Conservation (phyloP, 2,888 invertebrate species). For the Oxytorus armatus region DNA sequence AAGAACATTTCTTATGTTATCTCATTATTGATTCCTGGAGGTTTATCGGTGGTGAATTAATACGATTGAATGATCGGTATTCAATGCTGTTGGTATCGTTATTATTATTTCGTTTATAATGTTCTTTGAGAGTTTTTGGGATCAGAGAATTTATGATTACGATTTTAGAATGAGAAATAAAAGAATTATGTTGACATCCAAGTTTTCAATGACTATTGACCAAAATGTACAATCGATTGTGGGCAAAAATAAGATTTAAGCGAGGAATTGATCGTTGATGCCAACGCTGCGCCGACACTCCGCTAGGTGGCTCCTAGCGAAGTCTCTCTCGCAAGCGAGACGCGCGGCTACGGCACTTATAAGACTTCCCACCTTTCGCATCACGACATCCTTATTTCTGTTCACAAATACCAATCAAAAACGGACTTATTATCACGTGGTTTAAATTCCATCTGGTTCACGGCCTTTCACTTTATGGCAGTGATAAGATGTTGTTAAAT, state of each 20-base stretch:
- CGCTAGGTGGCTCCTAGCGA: not conserved
- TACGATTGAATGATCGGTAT: not conserved
- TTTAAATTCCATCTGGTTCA: no score
- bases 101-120: no score
- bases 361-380: not conserved
- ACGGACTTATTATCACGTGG: not conserved
- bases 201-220: not conserved
- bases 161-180: not conserved
- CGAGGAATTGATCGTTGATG: not conserved
- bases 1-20: not conserved
- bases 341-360: not conserved
- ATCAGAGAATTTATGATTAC: no score
- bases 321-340: not conserved
- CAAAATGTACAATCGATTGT: no score
- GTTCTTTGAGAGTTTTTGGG: no score
- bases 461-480: no score
- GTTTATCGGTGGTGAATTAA: not conserved
- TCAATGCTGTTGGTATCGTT: no score
- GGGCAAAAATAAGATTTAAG: no score
- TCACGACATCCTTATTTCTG: not conserved
- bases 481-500: no score
- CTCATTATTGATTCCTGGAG: not conserved
- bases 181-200: not conserved
- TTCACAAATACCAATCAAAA: not conserved
- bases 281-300: not conserved